Percentiles rank a stretch among this genome's conserved stretches.
Conservation (phyloP, 2,888 invertebrate species). For the Selenia dentaria region DNA sequence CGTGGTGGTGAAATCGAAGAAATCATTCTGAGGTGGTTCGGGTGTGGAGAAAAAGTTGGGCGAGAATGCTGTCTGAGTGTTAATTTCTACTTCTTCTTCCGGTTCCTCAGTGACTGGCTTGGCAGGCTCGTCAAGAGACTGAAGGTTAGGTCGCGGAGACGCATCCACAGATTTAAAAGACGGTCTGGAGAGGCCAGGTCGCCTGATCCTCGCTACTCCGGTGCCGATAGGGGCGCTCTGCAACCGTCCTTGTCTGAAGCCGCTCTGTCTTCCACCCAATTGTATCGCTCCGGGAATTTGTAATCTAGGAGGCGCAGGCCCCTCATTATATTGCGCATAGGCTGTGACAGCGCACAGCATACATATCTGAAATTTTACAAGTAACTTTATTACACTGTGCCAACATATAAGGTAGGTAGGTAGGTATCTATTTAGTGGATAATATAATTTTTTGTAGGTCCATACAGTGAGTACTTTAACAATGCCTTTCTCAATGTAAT, state of each 20-base stretch:
- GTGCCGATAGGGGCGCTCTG: slow-evolving; percentile 55
- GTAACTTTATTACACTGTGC: too few relatives aligned
- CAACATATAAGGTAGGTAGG: too few relatives aligned
- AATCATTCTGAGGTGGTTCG: slow-evolving; percentile 77
- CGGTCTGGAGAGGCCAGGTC: slow-evolving; percentile 71
- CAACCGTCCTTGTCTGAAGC: slow-evolving; percentile 70
- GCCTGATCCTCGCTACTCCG: slow-evolving; percentile 59
- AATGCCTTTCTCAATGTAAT: too few relatives aligned
- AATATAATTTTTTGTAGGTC: too few relatives aligned
- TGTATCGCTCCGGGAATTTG: slow-evolving; percentile 87
- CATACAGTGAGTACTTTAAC: too few relatives aligned
- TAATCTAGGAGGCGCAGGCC: slow-evolving; percentile 86
- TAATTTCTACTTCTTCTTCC: slow-evolving; percentile 85
- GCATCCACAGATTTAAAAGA: slow-evolving; percentile 77
- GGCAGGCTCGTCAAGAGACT: slow-evolving; percentile 79
- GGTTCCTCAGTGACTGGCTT: slow-evolving; percentile 89
- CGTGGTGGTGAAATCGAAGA: slow-evolving; percentile 71
- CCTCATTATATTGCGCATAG: slow-evolving; percentile 74
- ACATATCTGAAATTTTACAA: slow-evolving; percentile 66
- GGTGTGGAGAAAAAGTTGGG: slow-evolving; percentile 69
- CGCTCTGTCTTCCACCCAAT: slow-evolving; percentile 67
- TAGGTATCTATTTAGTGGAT: too few relatives aligned
- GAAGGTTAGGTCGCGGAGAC: slow-evolving; percentile 70
- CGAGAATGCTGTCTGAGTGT: slow-evolving; percentile 79
- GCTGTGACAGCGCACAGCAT: slow-evolving; percentile 79